A percentile compares a stretch with the other conserved stretches of the same genome.
phyloP scores from a whole-genome alignment of 2,113 vertebrate genomes.

The Pardalotus punctatus region DNA sequence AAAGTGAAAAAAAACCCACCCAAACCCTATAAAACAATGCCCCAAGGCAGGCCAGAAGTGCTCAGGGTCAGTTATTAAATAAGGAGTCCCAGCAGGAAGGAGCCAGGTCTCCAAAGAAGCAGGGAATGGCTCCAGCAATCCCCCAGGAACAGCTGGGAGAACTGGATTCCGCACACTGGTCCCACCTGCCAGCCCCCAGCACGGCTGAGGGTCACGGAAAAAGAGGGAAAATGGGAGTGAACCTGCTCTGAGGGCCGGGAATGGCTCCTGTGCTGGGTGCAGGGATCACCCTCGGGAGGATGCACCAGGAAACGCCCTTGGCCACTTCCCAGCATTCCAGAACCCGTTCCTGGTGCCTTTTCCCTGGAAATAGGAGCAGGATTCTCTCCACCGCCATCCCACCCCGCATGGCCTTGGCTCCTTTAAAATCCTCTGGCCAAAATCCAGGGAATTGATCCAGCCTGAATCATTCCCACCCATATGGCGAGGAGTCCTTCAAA shows the following conservation, averaged over 20 bases:
- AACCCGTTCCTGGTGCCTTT: background rate
- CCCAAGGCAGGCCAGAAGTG: background rate
- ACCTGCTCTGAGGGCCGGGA: background rate
- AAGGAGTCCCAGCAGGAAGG: background rate
- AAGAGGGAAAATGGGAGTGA: background rate
- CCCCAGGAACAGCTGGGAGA: background rate
- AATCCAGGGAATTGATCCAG: conserved; percentile 6
- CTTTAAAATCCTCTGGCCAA: background rate
- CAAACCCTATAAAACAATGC: background rate
- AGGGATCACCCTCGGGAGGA: background rate
- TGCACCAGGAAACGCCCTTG: background rate
- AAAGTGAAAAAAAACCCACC: background rate
- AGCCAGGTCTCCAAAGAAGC: background rate
- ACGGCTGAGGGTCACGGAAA: background rate
- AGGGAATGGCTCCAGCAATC: background rate
- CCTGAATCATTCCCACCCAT: conserved; percentile 36
- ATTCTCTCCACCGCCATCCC: background rate
- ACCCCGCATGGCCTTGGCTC: background rate
- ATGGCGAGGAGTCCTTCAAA: background rate
- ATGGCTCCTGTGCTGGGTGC: background rate
- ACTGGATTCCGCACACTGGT: background rate
- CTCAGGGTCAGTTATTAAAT: background rate
- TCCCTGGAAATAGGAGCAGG: background rate
- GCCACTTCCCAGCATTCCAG: background rate
- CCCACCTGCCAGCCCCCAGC: background rate